phyloP scores from a whole-genome alignment of 2,113 vertebrate genomes.

The Origma solitaria region DNA sequence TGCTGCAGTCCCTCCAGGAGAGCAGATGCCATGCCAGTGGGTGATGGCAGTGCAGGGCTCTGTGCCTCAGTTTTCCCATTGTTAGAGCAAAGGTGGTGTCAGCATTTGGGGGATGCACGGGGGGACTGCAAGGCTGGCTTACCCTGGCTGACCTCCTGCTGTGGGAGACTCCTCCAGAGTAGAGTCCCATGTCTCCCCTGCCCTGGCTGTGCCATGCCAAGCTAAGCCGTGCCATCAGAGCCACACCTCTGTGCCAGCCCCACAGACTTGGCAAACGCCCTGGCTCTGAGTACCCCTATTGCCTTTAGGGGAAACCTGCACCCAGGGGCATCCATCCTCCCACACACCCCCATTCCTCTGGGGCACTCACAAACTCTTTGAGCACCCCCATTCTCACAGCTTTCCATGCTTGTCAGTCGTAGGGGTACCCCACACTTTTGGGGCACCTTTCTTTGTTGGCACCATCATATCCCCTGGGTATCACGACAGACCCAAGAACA shows the following conservation, averaged over 20 bases:
- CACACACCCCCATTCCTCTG: not conserved
- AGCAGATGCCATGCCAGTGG: fast-evolving
- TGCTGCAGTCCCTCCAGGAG: not conserved
- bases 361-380: not conserved
- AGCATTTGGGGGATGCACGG: not conserved
- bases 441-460: not conserved
- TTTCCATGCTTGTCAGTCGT: not conserved
- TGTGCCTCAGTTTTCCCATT: not conserved
- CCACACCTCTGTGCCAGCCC: fast-evolving
- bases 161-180: fast-evolving
- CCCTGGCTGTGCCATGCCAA: not conserved
- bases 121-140: too few relatives aligned
- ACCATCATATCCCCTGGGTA: not conserved
- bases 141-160: not conserved
- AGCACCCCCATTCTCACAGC: not conserved
- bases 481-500: not conserved
- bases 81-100: fast-evolving
- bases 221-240: not conserved
- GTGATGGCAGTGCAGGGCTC: not conserved
- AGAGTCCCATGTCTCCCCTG: not conserved
- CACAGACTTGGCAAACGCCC: fast-evolving
- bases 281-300: not conserved
- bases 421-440: not conserved
- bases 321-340: too few relatives aligned
- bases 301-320: not conserved